Conservation (phyloP, 2,113 vertebrate species). For the Picathartes gymnocephalus region DNA sequence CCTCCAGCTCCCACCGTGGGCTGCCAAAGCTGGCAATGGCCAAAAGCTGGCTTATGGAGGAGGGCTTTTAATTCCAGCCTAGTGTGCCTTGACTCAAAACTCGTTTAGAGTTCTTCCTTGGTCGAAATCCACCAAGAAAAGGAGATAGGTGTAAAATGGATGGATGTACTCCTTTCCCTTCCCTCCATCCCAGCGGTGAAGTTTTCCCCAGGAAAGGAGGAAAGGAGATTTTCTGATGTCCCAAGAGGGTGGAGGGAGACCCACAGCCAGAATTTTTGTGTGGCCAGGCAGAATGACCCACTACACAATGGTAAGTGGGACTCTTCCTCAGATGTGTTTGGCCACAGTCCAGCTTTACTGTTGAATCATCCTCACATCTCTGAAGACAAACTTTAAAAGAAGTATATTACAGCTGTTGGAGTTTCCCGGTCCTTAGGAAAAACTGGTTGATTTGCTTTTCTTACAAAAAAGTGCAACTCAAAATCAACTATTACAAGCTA, state of each 20-base stretch:
- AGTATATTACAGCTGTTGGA: not conserved
- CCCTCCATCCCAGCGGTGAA: fast-evolving
- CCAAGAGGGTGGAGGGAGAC: not conserved
- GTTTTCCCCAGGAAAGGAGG: not conserved
- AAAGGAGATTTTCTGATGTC: not conserved
- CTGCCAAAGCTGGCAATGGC: not conserved
- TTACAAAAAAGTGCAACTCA: not conserved
- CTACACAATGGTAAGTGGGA: not conserved
- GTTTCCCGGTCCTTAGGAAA: not conserved
- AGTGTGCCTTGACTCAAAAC: not conserved
- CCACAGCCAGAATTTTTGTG: fast-evolving
- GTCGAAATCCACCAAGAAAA: not conserved
- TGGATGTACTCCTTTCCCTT: not conserved
- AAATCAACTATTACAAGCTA: not conserved
- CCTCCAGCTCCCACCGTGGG: not conserved
- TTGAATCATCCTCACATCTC: not conserved
- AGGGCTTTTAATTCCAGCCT: not conserved
- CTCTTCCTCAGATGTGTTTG: not conserved
- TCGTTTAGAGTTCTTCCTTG: not conserved
- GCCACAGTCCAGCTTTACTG: not conserved
- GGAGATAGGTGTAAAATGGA: not conserved
- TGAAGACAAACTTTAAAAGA: not conserved
- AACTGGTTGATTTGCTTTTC: not conserved
- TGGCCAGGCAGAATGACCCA: not conserved
- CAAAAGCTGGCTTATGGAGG: not conserved